phyloP scores from a whole-genome alignment of 2,888 invertebrate genomes.

The Drosophila testacea region DNA sequence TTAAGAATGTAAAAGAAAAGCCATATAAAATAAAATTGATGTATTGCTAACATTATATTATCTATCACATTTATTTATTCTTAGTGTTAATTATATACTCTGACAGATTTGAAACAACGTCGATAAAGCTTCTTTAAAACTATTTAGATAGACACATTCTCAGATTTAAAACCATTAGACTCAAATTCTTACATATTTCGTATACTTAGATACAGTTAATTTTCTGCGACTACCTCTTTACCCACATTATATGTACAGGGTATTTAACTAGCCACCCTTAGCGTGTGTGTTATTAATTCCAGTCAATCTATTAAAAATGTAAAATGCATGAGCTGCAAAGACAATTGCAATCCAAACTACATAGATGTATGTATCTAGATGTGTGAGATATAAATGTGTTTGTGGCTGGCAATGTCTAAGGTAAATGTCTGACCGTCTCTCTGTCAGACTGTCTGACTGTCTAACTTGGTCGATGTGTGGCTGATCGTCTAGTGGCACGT shows the following conservation, averaged over 20 bases:
- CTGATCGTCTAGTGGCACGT: constrained; percentile 44
- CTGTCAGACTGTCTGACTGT: constrained; percentile 15
- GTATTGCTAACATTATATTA: no score
- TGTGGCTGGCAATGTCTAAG: constrained; percentile 46
- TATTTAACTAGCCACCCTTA: constrained; percentile 22
- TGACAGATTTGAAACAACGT: no score
- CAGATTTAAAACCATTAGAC: no score
- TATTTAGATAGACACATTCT: no score
- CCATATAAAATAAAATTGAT: no score
- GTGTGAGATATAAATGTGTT: not conserved
- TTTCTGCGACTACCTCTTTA: not conserved
- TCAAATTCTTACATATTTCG: no score
- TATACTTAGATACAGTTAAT: not conserved
- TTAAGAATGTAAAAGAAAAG: not conserved
- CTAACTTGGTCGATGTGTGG: constrained; percentile 14
- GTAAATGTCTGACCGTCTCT: constrained; percentile 41
- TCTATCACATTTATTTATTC: no score
- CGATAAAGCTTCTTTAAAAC: no score
- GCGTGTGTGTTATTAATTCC: constrained; percentile 77
- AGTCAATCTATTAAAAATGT: constrained; percentile 83
- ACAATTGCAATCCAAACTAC: constrained; percentile 64
- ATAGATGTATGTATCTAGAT: constrained; percentile 6
- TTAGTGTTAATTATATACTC: no score
- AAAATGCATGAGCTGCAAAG: constrained; percentile 72
- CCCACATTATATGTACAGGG: constrained; percentile 2